A percentile compares a stretch with the other conserved stretches of the same genome.
Evolutionary conservation across 1,140 invertebrate genomes (phyloP).

Genomic region (Platorchestia sp.): DNA sequence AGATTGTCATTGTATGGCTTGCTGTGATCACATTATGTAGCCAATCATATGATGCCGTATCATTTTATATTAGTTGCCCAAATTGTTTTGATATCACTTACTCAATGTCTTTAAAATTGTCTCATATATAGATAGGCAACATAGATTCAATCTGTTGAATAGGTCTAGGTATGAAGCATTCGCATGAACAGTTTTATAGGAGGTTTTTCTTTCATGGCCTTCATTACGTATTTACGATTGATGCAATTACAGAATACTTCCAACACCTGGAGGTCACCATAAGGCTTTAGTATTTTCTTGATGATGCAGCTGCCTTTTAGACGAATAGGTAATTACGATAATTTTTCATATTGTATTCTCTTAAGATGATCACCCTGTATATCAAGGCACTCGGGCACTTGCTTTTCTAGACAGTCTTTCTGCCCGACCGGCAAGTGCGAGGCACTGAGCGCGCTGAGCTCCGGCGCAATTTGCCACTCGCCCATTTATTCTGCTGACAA

Average conservation of each 20-base stretch:
- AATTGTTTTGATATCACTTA: too few species aligned
- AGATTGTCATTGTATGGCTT: too few species aligned
- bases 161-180: background rate
- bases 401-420: background rate
- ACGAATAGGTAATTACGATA: background rate
- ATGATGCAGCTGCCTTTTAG: background rate
- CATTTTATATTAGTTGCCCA: too few species aligned
- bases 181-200: background rate
- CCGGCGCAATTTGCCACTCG: background rate
- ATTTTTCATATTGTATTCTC: background rate
- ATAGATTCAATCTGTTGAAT: too few species aligned
- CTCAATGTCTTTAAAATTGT: too few species aligned
- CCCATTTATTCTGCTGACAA: conserved; percentile 32
- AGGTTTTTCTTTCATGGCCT: background rate
- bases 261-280: background rate
- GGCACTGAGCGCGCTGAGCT: background rate
- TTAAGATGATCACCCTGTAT: background rate
- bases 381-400: background rate
- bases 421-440: background rate
- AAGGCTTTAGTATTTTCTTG: background rate
- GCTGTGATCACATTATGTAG: too few species aligned
- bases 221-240: background rate
- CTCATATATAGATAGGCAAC: too few species aligned
- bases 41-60: too few species aligned
- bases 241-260: background rate